A percentile compares a stretch with the other conserved stretches of the same genome.
phyloP scores from a whole-genome alignment of 1,140 invertebrate genomes.

The Caenorhabditis tropicalis region DNA sequence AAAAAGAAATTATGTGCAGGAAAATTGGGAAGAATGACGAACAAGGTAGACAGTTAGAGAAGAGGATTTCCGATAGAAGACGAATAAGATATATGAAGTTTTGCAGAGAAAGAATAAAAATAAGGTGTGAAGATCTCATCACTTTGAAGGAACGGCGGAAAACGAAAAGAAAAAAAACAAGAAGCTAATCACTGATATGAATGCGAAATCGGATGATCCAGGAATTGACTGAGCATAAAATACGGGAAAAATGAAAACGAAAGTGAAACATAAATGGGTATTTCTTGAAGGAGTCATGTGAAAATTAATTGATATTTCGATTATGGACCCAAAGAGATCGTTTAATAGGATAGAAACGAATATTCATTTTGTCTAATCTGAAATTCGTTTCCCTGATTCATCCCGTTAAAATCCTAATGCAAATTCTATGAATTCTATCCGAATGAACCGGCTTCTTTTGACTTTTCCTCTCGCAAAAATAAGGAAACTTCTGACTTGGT shows the following conservation, averaged over 20 bases:
- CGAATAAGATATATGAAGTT: not conserved
- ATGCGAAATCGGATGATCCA: conserved; percentile 3
- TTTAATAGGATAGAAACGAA: too few relatives aligned
- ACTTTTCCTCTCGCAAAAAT: too few relatives aligned
- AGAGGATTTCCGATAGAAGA: not conserved
- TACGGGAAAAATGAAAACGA: not conserved
- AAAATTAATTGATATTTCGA: too few relatives aligned
- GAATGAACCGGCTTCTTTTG: too few relatives aligned
- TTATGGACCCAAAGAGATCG: too few relatives aligned
- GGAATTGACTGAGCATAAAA: not conserved
- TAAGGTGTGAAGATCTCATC: not conserved
- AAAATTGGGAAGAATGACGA: not conserved
- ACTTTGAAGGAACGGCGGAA: not conserved
- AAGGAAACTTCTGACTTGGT: too few relatives aligned
- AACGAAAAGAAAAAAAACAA: not conserved
- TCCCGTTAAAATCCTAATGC: too few relatives aligned
- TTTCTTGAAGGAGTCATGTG: too few relatives aligned
- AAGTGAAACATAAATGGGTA: not conserved
- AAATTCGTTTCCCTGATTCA: not conserved
- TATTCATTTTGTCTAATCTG: not conserved
- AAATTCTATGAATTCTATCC: too few relatives aligned
- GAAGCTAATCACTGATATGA: not conserved
- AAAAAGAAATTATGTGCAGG: not conserved
- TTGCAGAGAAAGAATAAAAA: not conserved
- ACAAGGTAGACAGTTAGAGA: not conserved